Conservation (phyloP, 2,888 invertebrate genomes). For the Muscina levida region DNA sequence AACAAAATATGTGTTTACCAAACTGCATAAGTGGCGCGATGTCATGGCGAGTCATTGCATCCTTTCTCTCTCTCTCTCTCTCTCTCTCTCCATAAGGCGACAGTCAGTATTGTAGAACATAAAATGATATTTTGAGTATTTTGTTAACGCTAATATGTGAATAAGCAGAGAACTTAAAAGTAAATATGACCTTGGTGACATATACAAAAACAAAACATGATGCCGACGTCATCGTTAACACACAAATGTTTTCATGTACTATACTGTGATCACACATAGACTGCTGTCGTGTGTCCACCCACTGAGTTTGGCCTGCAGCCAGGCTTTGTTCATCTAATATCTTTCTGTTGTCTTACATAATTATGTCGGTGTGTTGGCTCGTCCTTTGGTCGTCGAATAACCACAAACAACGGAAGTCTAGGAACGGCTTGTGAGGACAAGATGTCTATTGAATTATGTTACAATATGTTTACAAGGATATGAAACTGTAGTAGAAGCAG, state of each 20-base stretch:
- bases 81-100: not conserved
- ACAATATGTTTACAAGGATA: too few relatives aligned
- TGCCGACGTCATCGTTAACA: not conserved
- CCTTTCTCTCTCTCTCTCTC: not conserved
- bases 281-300: slow-evolving; percentile 34
- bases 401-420: slow-evolving; percentile 41
- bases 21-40: slow-evolving; percentile 29
- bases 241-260: slow-evolving; percentile 2
- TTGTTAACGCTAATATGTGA: slow-evolving; percentile 45
- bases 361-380: not conserved
- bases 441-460: too few relatives aligned
- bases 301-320: slow-evolving; percentile 21
- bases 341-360: slow-evolving; percentile 20
- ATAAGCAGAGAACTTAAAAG: slow-evolving; percentile 5
- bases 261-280: not conserved
- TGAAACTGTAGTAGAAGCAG: too few relatives aligned
- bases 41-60: slow-evolving; percentile 26
- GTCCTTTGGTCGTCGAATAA: slow-evolving; percentile 3
- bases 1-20: slow-evolving; percentile 16
- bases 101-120: too few relatives aligned
- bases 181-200: slow-evolving; percentile 43
- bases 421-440: not conserved
- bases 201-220: slow-evolving; percentile 15
- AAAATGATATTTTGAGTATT: slow-evolving; percentile 3
- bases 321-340: slow-evolving; percentile 26